Evolutionary conservation across 2,797 vertebrate genomes (phyloP), one percentile per base, ranked within the genome.

Genomic region (Octomys mimax): DNA sequence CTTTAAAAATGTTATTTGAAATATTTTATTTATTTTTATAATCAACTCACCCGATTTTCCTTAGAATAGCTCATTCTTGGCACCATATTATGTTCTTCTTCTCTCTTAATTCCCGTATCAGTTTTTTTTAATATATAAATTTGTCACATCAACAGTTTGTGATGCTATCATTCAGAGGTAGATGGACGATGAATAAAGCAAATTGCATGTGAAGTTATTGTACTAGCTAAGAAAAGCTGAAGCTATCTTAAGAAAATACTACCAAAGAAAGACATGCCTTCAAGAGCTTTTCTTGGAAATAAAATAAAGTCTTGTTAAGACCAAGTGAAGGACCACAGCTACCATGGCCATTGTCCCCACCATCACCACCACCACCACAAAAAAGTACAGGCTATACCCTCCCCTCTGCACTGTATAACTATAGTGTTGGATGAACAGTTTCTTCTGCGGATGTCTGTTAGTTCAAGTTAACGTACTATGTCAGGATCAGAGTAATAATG

Each of bases 11-110:
- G 75, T 54, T 91, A 87, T 95, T 92, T 96, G 28, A n/a, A 31
- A 1, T 71, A 78, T 94, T 80, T 94, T 88, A 39, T 92, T 98
- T 96, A 92, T 96, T 98, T 52, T 83, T 75, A 75, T 92, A 66
- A 89, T 93, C 57, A 71, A 61, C n/a, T 87, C 10, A 68, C 52
- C 14, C 16, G 71, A 6, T 24, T 87, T 89, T 91, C 12, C 10
- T 91, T 36, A 68, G 39, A 66, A 19, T 91, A 14, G 84, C 36
- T 95, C 18, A 71, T 81, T 8, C 12, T 95, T 6, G 52, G n/a
- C 16, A 84, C 9, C 28, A 36, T 71, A 59, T 87, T 92, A 96
- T 93, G 18, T 96, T 92, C 68, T 89, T 39, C 39, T 75, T 31
- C 49, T 33, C 31, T 95, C 54, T 33, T 94, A 89, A 90, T 92